Base-by-base conservation (phyloP, 2,888 invertebrate species). In the Zaprionus lineosus region DNA sequence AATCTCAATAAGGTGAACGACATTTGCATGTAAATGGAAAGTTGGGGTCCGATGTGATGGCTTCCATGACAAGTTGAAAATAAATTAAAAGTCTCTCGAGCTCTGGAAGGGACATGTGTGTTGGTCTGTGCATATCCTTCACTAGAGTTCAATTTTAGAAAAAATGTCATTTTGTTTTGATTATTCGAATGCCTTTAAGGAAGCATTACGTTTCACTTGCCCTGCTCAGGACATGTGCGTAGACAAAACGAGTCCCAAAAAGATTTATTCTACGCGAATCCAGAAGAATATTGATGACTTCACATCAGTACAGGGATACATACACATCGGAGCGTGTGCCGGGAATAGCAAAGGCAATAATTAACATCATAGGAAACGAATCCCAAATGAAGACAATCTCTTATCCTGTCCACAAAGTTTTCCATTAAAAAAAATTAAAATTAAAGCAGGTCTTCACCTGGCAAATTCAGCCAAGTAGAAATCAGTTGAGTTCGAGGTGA, bases 301-400 rank as follows among this genome's bases (percentile, higher is more conserved):
- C n/a, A n/a, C n/a, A n/a, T n/a, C n/a, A n/a, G n/a, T n/a, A n/a
- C n/a, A 46, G 37, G n/a, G 52, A 56, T 37, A 46, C 29, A 50
- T 43, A 41, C 9, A 44, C 8, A 34, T 3, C 14, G 36, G 29
- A 47, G 52, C 43, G 53, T 76, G 73, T 70, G 79, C 43, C 8
- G 15, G 24, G 72, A 60, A 74, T 77, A 55, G 61, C 33, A 61
- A 74, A 52, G 33, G 34, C 31, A 59, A 63, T 74, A 74, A 72
- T 74, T 72, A 72, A 57, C 48, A n/a, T n/a, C n/a, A 48, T 37
- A 40, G n/a, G 4, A 46, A 48, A 16, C n/a, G 9, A 43, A 19
- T 28, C 9, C 7, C 12, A 59, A 43, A 26, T 34, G 47, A 43
- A 12, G 21, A 11, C 15, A 18, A n/a, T 36, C 3, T 24, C 2